These are phyloP conservation scores for Mizuhopecten yessoensis DNA, from an alignment of 1,140 invertebrate genomes.

Conservation along the genomic window DNA sequence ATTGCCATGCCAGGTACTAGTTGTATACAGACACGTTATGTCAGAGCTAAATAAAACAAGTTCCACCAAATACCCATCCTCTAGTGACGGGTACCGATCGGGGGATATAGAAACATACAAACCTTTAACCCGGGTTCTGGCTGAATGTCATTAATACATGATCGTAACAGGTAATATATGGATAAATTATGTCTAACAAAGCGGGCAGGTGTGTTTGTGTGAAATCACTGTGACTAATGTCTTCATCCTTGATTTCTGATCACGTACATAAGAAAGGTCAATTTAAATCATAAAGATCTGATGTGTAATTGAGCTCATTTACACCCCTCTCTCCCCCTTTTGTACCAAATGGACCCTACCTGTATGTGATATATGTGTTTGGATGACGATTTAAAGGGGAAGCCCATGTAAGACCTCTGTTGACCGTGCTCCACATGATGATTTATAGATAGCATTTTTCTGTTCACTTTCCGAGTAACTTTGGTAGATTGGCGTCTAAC, in stretches of 20 bases:
- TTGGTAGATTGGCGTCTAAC: background rate
- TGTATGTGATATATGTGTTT: background rate
- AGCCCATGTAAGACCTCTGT: background rate
- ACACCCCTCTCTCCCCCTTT: background rate
- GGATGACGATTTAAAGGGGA: background rate
- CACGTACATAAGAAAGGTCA: background rate
- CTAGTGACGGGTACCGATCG: no score
- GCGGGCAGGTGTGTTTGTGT: background rate
- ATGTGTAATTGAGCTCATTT: background rate
- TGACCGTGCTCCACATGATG: background rate
- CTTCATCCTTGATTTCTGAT: background rate
- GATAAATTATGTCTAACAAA: no score
- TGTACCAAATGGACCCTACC: background rate
- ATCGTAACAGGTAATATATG: background rate
- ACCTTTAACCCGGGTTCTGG: no score
- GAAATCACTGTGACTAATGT: background rate
- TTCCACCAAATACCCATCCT: no score
- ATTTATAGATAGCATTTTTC: constrained; percentile 16
- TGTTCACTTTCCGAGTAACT: background rate
- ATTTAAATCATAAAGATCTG: background rate
- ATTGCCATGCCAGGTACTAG: background rate
- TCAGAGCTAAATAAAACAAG: background rate
- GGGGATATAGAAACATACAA: no score
- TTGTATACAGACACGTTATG: background rate
- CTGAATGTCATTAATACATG: background rate